Base-by-base conservation (phyloP, 2,888 invertebrate species). In the Cylindroiulus punctatus region DNA sequence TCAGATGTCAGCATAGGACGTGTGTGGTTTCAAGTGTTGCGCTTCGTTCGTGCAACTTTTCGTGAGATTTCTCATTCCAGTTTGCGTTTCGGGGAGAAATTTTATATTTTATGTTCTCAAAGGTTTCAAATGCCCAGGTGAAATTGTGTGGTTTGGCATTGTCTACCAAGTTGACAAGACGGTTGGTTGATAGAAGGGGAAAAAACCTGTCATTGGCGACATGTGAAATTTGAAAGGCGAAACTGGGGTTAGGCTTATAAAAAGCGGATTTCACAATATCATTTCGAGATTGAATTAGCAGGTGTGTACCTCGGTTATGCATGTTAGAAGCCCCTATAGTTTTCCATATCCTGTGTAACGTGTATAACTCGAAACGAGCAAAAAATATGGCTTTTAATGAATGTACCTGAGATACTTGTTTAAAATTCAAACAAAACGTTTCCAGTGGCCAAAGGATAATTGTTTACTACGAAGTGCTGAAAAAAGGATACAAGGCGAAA, bases 71-170 rank as follows among this genome's bases (percentile, higher is more conserved):
- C 26, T 26, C 65, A 65, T 26, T 65, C 76, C 14, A 76, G 76
- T 76, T 76, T 76, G 30, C 30, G 76, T 76, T 76, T 76, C 76
- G 76, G 14, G 76, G 76, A 76, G 76, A 76, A 76, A 76, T 76
- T 76, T 76, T 76, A 76, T 76, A 76, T 76, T 76, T 76, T 76
- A 30, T 76, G 30, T 76, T 76, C 76, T 26, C 76, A 76, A 76
- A 76, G 76, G 76, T 76, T 76, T 76, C 76, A 76, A 76, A 76
- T 76, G 76, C 76, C 76, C 76, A 17, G 76, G 76, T 76, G 76
- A 76, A 76, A 76, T 76, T 76, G 76, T 76, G 76, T 30, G 76
- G 76, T 76, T 76, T 76, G 76, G 76, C 76, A 76, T 76, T 76
- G 76, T 76, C 76, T 76, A 76, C 76, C 26, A 30, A 76, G 76